Conservation (phyloP, 23 tunicate genomes). For the Clavelina lepadiformis region DNA sequence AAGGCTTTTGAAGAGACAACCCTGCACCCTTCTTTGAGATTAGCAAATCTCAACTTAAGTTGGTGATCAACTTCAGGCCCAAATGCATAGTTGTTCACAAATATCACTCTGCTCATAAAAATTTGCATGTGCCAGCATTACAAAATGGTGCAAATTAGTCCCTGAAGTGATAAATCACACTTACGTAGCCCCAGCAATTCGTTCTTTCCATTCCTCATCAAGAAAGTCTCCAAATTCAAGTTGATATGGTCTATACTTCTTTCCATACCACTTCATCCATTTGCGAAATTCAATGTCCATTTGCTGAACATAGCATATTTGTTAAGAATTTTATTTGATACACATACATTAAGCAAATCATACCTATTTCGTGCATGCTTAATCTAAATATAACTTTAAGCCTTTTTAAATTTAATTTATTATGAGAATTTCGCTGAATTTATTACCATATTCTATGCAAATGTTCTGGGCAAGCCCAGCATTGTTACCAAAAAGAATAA, state of each 20-base stretch:
- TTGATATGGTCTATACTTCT: conserved; percentile 63
- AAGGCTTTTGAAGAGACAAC: conserved; percentile 93
- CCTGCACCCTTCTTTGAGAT: conserved; percentile 80
- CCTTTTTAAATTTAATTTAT: too few species aligned
- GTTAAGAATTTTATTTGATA: too few species aligned
- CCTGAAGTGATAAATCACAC: conserved; percentile 1
- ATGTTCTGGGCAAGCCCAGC: too few species aligned
- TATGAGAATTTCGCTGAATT: too few species aligned
- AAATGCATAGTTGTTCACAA: conserved; percentile 96
- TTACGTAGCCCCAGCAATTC: conserved; percentile 73
- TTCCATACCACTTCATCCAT: conserved; percentile 96
- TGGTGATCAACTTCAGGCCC: conserved; percentile 96
- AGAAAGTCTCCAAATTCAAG: conserved; percentile 84
- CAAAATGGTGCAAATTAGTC: neutral
- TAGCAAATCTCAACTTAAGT: conserved; percentile 67
- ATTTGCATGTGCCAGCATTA: neutral
- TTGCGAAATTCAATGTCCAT: conserved; percentile 82
- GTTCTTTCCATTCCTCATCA: conserved; percentile 53
- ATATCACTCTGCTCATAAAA: conserved; percentile 53
- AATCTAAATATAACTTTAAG: too few species aligned
- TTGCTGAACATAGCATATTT: conserved; percentile 12
- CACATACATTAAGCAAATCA: too few species aligned
- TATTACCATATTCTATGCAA: too few species aligned
- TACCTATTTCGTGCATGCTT: too few species aligned
- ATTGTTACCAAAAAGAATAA: too few species aligned